Percentiles rank a stretch among this genome's conserved stretches.
These are phyloP conservation scores for Scomber scombrus DNA, from an alignment of 2,113 vertebrate genomes.

Conservation along the genomic window DNA sequence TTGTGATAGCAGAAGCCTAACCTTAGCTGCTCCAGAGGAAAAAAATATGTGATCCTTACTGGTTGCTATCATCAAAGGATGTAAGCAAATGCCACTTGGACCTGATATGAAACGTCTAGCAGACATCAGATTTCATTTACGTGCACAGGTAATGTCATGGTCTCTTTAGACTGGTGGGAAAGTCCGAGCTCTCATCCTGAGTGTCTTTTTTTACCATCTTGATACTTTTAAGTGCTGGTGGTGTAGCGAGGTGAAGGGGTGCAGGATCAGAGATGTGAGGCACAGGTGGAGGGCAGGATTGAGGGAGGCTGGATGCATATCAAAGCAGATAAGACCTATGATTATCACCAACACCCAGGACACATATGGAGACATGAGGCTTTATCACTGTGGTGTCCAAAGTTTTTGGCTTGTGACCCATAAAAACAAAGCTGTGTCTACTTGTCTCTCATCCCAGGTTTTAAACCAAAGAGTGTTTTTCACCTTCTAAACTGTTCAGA, in stretches of 20 bases:
- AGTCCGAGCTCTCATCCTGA: slow-evolving; percentile 46
- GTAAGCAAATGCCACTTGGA: slow-evolving; percentile 72
- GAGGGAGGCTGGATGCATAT: slow-evolving; percentile 8
- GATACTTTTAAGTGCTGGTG: slow-evolving; percentile 53
- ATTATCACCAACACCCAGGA: slow-evolving; percentile 15
- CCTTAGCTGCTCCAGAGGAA: slow-evolving; percentile 47
- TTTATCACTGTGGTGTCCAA: neutral
- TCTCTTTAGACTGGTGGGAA: slow-evolving; percentile 76
- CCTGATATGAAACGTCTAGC: slow-evolving; percentile 51
- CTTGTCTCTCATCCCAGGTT: neutral
- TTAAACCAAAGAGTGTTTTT: too few relatives aligned
- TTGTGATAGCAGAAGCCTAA: slow-evolving; percentile 25
- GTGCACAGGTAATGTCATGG: slow-evolving; percentile 68
- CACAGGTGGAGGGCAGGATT: slow-evolving; percentile 18
- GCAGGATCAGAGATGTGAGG: slow-evolving; percentile 13
- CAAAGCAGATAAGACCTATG: slow-evolving; percentile 12
- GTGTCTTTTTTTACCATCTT: slow-evolving; percentile 54
- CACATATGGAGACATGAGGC: neutral
- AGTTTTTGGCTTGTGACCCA: neutral
- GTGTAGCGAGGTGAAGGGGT: neutral
- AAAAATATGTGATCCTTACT: slow-evolving; percentile 28
- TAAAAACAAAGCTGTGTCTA: slow-evolving; percentile 11
- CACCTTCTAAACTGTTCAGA: neutral
- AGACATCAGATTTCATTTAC: slow-evolving; percentile 55
- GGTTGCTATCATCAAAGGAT: slow-evolving; percentile 62